Evolutionary conservation across 2,888 invertebrate genomes (phyloP).

Genomic region (Diachrysia chrysitis): DNA sequence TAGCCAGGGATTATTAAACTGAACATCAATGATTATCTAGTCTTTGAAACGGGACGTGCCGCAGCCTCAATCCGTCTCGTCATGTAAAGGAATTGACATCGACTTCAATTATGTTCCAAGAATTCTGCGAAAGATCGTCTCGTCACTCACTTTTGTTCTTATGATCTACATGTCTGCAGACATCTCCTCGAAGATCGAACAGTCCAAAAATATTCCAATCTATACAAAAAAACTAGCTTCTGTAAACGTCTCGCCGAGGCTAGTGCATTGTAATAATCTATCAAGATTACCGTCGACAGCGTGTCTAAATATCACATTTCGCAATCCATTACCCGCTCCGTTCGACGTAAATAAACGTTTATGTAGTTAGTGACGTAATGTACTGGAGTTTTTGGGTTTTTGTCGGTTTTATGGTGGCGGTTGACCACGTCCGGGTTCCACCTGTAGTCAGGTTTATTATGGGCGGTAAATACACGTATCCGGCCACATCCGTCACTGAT

Average conservation of each 20-base stretch:
- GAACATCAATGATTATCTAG: background rate
- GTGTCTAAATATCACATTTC: constrained; percentile 11
- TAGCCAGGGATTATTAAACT: background rate
- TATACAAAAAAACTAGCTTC: background rate
- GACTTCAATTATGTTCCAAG: background rate
- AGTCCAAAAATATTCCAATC: constrained; percentile 7
- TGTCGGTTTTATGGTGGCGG: background rate
- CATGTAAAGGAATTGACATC: background rate
- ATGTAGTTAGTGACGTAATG: constrained; percentile 21
- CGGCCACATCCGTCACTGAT: constrained; percentile 49
- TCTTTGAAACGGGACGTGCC: background rate
- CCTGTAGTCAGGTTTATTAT: constrained; percentile 48
- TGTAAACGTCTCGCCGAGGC: constrained; percentile 3
- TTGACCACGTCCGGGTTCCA: constrained; percentile 22
- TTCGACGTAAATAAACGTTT: constrained; percentile 11
- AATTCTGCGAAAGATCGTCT: constrained; percentile 3
- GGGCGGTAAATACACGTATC: constrained; percentile 29
- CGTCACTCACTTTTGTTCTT: background rate
- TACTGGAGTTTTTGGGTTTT: constrained; percentile 7
- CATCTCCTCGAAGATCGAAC: background rate
- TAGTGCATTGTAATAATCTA: constrained; percentile 6
- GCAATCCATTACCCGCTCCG: constrained; percentile 34
- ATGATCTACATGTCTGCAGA: background rate
- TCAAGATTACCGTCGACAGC: background rate
- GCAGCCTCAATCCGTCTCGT: background rate